Evolutionary conservation across 2,888 invertebrate species (phyloP).

Genomic region (Tuta absoluta): DNA sequence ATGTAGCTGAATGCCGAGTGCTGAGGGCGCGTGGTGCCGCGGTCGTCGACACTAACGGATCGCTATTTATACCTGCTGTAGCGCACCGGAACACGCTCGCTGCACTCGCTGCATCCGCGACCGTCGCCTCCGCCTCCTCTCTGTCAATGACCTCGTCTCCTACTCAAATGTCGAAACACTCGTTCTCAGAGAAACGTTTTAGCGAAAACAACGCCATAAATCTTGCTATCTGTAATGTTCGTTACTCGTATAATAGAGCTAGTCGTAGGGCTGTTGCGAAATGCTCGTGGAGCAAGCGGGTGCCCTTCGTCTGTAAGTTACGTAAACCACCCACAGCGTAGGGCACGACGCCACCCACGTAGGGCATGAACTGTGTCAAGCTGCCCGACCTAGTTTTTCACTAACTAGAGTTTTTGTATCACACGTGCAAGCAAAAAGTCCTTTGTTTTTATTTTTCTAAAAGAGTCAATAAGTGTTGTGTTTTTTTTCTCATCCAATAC

Average conservation of each 20-base stretch:
- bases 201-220: conserved; percentile 26
- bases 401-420: conserved; percentile 50
- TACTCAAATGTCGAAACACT: conserved; percentile 26
- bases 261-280: conserved; percentile 67
- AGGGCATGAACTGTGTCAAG: conserved; percentile 72
- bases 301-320: conserved; percentile 74
- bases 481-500: background rate
- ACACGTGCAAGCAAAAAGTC: conserved; percentile 44
- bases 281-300: conserved; percentile 64
- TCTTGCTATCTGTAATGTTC: conserved; percentile 35
- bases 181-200: conserved; percentile 6
- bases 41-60: conserved; percentile 81
- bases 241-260: conserved; percentile 36
- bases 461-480: conserved; percentile 3
- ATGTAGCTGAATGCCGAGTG: conserved; percentile 36
- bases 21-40: conserved; percentile 62
- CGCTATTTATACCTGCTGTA: conserved; percentile 80
- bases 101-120: conserved; percentile 78
- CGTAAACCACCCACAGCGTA: conserved; percentile 70
- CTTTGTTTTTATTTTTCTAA: conserved; percentile 25
- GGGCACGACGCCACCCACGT: conserved; percentile 64
- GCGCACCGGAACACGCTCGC: conserved; percentile 78
- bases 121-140: conserved; percentile 62
- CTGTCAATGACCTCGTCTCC: conserved; percentile 75
- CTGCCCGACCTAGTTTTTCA: conserved; percentile 68